Conservation (phyloP, 2,797 vertebrate genomes). For the Argyrosomus regius region DNA sequence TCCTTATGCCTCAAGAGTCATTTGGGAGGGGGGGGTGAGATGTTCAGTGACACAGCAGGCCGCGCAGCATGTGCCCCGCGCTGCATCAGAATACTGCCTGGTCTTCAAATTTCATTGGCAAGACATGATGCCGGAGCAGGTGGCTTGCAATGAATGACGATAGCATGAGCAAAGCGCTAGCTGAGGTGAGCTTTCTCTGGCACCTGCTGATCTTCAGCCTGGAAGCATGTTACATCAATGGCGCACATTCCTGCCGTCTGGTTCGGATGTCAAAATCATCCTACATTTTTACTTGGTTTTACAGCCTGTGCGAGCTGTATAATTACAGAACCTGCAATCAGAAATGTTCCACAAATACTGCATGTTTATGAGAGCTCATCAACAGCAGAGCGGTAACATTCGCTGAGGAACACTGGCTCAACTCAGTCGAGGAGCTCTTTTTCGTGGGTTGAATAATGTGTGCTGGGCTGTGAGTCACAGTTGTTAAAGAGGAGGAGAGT, state of each 20-base stretch:
- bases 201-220: slow-evolving; percentile 46
- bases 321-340: slow-evolving; percentile 6
- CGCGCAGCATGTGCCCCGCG: slow-evolving; percentile 32
- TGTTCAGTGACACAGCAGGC: slow-evolving; percentile 45
- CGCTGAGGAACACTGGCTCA: slow-evolving; percentile 40
- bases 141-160: slow-evolving; percentile 60
- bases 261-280: neutral
- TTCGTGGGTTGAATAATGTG: slow-evolving; percentile 74
- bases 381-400: slow-evolving; percentile 37
- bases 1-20: slow-evolving; percentile 41
- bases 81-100: slow-evolving; percentile 30
- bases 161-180: slow-evolving; percentile 30
- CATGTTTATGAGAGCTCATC: slow-evolving; percentile 27
- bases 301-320: neutral
- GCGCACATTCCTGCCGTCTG: neutral
- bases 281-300: neutral
- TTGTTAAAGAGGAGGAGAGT: slow-evolving; percentile 80
- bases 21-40: slow-evolving; percentile 5
- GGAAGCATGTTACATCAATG: slow-evolving; percentile 13
- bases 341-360: slow-evolving; percentile 3
- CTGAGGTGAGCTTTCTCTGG: slow-evolving; percentile 39
- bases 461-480: slow-evolving; percentile 78
- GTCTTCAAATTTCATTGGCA: slow-evolving; percentile 40
- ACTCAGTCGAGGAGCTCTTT: slow-evolving; percentile 56
- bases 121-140: slow-evolving; percentile 56